phyloP scores from a whole-genome alignment of 2,797 vertebrate genomes.

The Thamnophis elegans region DNA sequence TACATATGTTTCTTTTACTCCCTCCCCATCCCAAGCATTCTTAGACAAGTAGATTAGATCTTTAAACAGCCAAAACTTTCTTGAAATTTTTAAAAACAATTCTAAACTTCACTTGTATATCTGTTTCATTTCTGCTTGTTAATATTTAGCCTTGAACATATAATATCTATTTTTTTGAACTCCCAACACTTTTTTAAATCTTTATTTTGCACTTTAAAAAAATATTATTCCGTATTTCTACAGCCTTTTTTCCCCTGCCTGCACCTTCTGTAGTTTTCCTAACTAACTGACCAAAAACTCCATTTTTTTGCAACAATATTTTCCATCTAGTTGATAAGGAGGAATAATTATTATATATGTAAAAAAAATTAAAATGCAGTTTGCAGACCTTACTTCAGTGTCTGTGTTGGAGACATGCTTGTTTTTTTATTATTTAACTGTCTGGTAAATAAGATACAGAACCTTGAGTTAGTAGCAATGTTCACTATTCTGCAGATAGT shows the following conservation, averaged over 20 bases:
- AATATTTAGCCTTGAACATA: background rate
- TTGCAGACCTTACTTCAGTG: background rate
- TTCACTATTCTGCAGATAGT: background rate
- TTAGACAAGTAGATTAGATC: background rate
- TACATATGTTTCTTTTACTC: background rate
- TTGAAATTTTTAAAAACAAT: background rate
- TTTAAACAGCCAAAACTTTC: background rate
- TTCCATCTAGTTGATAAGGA: background rate
- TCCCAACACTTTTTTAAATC: background rate
- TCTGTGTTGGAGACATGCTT: background rate
- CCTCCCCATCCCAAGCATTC: background rate
- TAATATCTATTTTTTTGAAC: background rate
- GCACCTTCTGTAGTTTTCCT: background rate
- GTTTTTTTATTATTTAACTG: background rate
- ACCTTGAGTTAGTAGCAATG: background rate
- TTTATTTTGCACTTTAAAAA: background rate
- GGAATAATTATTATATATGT: background rate
- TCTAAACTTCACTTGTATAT: background rate
- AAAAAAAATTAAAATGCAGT: background rate
- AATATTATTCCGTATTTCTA: background rate
- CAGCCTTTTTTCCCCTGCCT: background rate
- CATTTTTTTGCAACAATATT: background rate
- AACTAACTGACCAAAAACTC: background rate
- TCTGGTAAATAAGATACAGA: background rate
- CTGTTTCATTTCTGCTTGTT: background rate